A percentile compares a stretch with the other conserved stretches of the same genome.
These are phyloP conservation scores for Erebia palarica DNA, from an alignment of 2,888 invertebrate genomes.

Conservation along the genomic window DNA sequence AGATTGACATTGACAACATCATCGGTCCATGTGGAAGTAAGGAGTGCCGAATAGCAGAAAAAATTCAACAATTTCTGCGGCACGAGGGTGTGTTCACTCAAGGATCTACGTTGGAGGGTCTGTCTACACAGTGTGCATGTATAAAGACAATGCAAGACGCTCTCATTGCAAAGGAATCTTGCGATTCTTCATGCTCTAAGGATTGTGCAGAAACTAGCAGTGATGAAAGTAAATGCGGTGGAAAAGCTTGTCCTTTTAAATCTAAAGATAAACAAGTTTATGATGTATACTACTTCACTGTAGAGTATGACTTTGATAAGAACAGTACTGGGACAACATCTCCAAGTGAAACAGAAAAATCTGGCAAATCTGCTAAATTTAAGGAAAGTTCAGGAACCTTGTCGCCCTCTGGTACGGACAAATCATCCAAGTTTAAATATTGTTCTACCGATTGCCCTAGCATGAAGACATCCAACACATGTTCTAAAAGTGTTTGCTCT, in stretches of 20 bases:
- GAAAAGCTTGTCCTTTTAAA: conserved; percentile 57
- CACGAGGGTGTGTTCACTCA: conserved; percentile 64
- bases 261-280: conserved; percentile 52
- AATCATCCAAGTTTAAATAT: conserved; percentile 52
- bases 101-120: conserved; percentile 54
- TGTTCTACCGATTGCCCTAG: conserved; percentile 63
- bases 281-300: conserved; percentile 70
- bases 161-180: conserved; percentile 53
- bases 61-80: conserved; percentile 66
- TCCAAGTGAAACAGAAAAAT: conserved; percentile 39
- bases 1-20: conserved; percentile 61
- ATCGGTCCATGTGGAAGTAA: conserved; percentile 75
- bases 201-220: conserved; percentile 57
- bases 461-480: conserved; percentile 50
- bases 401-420: conserved; percentile 40
- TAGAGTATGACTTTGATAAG: conserved; percentile 61
- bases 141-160: conserved; percentile 63
- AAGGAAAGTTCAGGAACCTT: conserved; percentile 51
- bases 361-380: conserved; percentile 46
- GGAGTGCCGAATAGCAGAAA: conserved; percentile 65
- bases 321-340: conserved; percentile 41
- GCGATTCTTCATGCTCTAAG: conserved; percentile 56
- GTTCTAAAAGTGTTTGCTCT: conserved; percentile 61
- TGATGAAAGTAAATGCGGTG: conserved; percentile 54
- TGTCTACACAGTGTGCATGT: conserved; percentile 74